phyloP scores from a whole-genome alignment of 2,888 invertebrate species.

The Sinohyriopsis cumingii region DNA sequence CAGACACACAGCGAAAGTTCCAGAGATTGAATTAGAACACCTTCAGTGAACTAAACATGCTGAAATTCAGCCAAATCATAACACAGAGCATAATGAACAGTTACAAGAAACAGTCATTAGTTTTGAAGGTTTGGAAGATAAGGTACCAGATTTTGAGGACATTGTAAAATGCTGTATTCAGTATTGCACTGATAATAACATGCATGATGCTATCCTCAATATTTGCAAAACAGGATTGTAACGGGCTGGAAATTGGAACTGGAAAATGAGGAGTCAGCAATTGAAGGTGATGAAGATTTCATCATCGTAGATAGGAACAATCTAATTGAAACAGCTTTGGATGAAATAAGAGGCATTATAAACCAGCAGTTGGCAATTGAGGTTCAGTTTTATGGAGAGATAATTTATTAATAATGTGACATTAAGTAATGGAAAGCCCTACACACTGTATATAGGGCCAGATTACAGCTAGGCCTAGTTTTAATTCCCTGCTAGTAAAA shows the following conservation, averaged over 20 bases:
- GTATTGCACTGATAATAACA: too few species aligned
- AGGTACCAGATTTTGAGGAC: too few species aligned
- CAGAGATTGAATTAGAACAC: too few species aligned
- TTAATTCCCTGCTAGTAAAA: too few species aligned
- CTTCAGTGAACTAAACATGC: background rate
- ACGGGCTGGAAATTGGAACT: slow-evolving; percentile 20
- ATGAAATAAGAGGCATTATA: slow-evolving; percentile 10
- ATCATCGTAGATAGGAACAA: slow-evolving; percentile 19
- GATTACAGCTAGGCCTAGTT: too few species aligned
- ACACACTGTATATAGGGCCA: too few species aligned
- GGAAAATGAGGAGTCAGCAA: background rate
- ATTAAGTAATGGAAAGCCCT: too few species aligned
- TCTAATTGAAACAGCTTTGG: slow-evolving; percentile 12
- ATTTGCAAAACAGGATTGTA: slow-evolving; percentile 14
- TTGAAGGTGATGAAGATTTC: slow-evolving; percentile 20
- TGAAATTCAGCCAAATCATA: background rate
- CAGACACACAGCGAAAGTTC: too few species aligned
- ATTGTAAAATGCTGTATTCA: too few species aligned
- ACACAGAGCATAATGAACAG: slow-evolving; percentile 3
- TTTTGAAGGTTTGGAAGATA: too few species aligned
- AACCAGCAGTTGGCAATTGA: slow-evolving; percentile 12
- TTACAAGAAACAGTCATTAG: too few species aligned
- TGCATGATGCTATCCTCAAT: background rate
- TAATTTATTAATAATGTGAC: background rate
- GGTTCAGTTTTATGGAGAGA: slow-evolving; percentile 24